A percentile compares a stretch with the other conserved stretches of the same genome.
Evolutionary conservation across 2,113 vertebrate species (phyloP).

Genomic region (Limanda limanda): DNA sequence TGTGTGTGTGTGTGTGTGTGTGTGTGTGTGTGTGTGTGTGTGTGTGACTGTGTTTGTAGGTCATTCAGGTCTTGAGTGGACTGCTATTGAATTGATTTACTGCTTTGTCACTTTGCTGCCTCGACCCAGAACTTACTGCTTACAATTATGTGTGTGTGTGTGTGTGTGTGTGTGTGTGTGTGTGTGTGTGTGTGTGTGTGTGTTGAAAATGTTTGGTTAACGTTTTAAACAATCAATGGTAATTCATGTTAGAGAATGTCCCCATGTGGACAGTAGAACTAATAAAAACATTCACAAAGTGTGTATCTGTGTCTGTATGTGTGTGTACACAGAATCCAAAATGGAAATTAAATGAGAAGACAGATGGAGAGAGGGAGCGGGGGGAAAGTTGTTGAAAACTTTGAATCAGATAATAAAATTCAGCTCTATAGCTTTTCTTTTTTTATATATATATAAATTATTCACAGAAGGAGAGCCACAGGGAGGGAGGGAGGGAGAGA

Average conservation of each 20-base stretch:
- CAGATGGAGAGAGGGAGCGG: constrained; percentile 8
- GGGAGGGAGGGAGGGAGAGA: neutral
- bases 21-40: neutral
- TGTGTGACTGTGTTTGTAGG: neutral
- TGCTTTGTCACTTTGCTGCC: no score
- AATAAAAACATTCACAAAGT: neutral
- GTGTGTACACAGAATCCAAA: constrained; percentile 26
- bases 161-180: no score
- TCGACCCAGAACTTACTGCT: no score
- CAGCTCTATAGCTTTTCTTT: constrained; percentile 27
- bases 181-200: no score
- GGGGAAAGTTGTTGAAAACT: constrained; percentile 27
- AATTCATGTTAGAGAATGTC: no score
- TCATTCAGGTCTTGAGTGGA: no score
- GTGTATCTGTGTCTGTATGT: neutral
- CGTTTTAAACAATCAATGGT: no score
- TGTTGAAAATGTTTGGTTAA: no score
- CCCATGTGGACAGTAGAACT: no score
- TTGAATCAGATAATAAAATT: constrained; percentile 49
- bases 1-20: neutral
- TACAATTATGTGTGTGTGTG: no score
- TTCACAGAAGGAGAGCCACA: constrained; percentile 20
- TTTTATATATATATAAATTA: constrained; percentile 41
- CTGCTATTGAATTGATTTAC: no score
- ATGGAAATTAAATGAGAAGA: constrained; percentile 43